Base-by-base conservation (phyloP, 2,888 invertebrate genomes). In the Selenia dentaria region DNA sequence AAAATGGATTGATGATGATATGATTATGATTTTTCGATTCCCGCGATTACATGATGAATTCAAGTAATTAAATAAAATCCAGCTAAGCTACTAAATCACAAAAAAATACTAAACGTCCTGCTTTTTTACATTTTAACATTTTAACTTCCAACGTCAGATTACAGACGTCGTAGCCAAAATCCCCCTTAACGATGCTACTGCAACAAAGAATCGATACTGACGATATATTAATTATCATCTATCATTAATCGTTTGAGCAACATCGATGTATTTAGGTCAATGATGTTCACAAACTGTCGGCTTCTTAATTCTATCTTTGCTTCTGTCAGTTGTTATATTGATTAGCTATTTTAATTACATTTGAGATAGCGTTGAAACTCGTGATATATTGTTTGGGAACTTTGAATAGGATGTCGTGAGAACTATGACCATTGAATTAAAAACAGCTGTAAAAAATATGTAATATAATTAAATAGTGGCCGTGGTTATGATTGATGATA, bases 251-350 rank as follows among this genome's bases (percentile, higher is more conserved):
- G 67, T 75, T 76, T 70, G 61, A 63, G 74, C 62, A 72, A 72
- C 62, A 65, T 64, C 31, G 18, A 48, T 57, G 43, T 72, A 76
- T 81, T 68, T 74, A 46, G 84, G 82, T 83, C 81, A 83, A 77
- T 71, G 79, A 78, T 78, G 76, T 74, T 76, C 70, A 64, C 56
- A 71, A 66, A 69, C 68, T 38, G 47, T 34, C 45, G 42, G 63
- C 68, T 71, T 64, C 72, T 70, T 71, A 68, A 70, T 73, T 70
- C 65, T 47, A 63, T 69, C 57, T 67, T 61, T 59, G 62, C 38
- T 58, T 57, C 57, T 70, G 58, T 67, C 63, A 63, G 60, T 63
- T 57, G 43, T 44, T 46, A 45, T 61, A 71, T 69, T 74, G 70
- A 77, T 75, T 68, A 64, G 59, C 72, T 57, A 47, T 69, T 69